Conservation (phyloP, 1,140 invertebrate genomes). For the Battus philenor region DNA sequence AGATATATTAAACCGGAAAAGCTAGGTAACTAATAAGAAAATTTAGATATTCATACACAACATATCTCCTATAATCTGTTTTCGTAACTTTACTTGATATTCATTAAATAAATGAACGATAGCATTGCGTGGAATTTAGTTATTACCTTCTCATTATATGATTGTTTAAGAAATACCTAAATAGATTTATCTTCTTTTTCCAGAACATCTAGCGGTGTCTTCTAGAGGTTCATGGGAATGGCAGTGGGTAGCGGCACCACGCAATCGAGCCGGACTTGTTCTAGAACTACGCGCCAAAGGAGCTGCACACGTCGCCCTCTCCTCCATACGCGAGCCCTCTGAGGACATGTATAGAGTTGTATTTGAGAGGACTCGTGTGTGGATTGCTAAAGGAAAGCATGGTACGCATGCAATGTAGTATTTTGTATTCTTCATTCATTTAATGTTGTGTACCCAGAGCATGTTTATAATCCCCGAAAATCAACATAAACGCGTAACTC, state of each 20-base stretch:
- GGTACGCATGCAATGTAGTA: slow-evolving; percentile 66
- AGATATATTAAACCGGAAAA: too few relatives aligned
- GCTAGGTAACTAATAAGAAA: too few relatives aligned
- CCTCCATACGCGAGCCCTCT: slow-evolving; percentile 65
- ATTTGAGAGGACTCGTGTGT: slow-evolving; percentile 76
- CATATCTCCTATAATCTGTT: too few relatives aligned
- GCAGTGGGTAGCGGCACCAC: slow-evolving; percentile 78
- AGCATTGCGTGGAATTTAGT: too few relatives aligned
- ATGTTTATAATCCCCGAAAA: neutral
- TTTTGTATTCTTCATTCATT: too few relatives aligned
- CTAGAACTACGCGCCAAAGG: slow-evolving; percentile 76
- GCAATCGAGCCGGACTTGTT: slow-evolving; percentile 77
- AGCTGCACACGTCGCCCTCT: slow-evolving; percentile 77
- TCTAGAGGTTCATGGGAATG: slow-evolving; percentile 78
- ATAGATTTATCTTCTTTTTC: slow-evolving; percentile 27
- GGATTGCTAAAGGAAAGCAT: slow-evolving; percentile 80
- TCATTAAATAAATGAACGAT: too few relatives aligned
- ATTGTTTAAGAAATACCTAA: too few relatives aligned
- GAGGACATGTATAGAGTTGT: slow-evolving; percentile 79
- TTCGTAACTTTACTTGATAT: too few relatives aligned
- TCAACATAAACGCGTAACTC: too few relatives aligned
- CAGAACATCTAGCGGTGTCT: slow-evolving; percentile 80
- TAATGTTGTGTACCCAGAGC: too few relatives aligned
- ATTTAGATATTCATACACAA: too few relatives aligned
- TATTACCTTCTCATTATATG: too few relatives aligned